These are phyloP conservation scores for Bombylius discolor DNA, from an alignment of 2,888 invertebrate species.

Conservation along the genomic window DNA sequence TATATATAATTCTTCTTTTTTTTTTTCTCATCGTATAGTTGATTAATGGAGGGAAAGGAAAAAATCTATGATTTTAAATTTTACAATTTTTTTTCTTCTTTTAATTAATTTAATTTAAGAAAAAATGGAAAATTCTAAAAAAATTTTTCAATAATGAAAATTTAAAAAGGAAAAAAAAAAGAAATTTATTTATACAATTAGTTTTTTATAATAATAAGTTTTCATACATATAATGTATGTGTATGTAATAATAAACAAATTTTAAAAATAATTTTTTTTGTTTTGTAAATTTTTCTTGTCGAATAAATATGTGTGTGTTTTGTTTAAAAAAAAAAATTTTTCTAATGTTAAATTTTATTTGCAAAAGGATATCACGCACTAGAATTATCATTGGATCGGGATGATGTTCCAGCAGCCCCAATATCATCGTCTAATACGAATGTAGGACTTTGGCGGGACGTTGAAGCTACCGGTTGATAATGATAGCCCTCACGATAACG, in stretches of 20 bases:
- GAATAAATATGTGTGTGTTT: too few species aligned
- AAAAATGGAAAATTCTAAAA: too few species aligned
- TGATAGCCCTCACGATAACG: constrained; percentile 39
- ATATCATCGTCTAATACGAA: constrained; percentile 35
- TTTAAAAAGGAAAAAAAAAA: background rate
- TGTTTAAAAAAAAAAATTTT: background rate
- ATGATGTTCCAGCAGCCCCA: constrained; percentile 36
- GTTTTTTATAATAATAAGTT: background rate
- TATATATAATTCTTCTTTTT: background rate
- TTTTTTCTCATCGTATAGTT: background rate
- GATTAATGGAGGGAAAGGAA: too few species aligned
- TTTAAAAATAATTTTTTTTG: too few species aligned
- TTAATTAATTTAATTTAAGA: too few species aligned
- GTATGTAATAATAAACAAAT: constrained; percentile 1
- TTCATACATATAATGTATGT: constrained; percentile 6
- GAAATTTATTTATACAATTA: background rate
- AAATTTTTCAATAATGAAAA: too few species aligned
- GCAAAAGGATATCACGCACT: constrained; percentile 37
- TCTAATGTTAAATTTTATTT: constrained; percentile 9
- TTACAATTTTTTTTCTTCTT: too few species aligned
- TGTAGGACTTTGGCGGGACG: constrained; percentile 42
- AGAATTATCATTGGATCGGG: constrained; percentile 39
- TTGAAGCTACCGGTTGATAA: constrained; percentile 40
- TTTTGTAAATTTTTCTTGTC: too few species aligned
- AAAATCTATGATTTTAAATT: too few species aligned